These are phyloP conservation scores for Rostratula benghalensis DNA, from an alignment of 2,113 vertebrate species.

Conservation along the genomic window DNA sequence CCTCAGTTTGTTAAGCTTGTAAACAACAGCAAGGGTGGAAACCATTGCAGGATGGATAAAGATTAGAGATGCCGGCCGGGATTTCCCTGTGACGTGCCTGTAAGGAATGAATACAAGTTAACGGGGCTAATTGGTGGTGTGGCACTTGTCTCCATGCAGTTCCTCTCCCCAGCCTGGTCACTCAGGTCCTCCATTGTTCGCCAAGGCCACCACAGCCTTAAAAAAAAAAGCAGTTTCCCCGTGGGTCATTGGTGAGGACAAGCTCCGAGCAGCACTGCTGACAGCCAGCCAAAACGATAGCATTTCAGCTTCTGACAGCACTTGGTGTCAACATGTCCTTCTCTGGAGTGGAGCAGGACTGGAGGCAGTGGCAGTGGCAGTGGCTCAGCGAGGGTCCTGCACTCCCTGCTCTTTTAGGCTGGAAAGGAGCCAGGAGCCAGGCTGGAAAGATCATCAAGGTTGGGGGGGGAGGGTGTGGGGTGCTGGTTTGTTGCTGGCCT, in stretches of 20 bases:
- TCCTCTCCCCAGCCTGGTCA: not conserved
- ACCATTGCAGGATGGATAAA: not conserved
- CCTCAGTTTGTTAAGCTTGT: conserved; percentile 44
- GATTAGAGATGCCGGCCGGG: not conserved
- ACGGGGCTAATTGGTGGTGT: not conserved
- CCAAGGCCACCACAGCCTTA: not conserved
- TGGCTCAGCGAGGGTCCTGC: not conserved
- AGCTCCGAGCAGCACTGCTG: not conserved
- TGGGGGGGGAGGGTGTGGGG: no score
- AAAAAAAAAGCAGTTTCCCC: not conserved
- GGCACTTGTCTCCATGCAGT: rapidly evolving
- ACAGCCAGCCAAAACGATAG: not conserved
- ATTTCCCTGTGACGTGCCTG: conserved; percentile 2
- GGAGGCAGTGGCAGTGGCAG: not conserved
- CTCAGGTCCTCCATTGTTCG: not conserved
- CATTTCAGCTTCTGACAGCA: not conserved
- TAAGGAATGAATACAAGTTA: not conserved
- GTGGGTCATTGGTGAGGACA: rapidly evolving
- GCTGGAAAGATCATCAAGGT: not conserved
- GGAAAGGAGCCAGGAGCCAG: not conserved
- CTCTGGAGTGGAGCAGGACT: rapidly evolving
- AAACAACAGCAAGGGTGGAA: conserved; percentile 33
- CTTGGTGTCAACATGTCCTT: not conserved
- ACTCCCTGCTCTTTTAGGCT: not conserved
- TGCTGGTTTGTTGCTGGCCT: not conserved